These are phyloP conservation scores for Pseudobourletiella spinata DNA, from an alignment of 1,140 invertebrate genomes.

Conservation along the genomic window DNA sequence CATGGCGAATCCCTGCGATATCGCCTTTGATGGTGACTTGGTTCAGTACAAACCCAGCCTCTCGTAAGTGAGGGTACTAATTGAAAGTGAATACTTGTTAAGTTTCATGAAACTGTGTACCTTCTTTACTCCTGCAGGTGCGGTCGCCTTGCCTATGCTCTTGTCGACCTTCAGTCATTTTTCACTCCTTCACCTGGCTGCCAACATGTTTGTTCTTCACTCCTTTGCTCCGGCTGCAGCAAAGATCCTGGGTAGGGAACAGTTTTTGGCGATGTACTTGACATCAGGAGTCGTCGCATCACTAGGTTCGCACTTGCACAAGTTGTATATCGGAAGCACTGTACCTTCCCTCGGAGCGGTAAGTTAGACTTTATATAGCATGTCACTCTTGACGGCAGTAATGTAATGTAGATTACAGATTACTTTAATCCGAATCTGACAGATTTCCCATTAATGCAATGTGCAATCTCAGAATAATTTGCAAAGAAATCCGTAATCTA, in stretches of 20 bases:
- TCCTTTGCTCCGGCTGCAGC: conserved; percentile 61
- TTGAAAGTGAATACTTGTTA: background rate
- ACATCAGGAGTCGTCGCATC: conserved; percentile 79
- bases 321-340: conserved; percentile 54
- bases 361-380: conserved; percentile 50
- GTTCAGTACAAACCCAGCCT: conserved; percentile 71
- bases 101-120: too few relatives aligned
- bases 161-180: conserved; percentile 90
- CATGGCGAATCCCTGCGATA: conserved; percentile 69
- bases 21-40: conserved; percentile 69
- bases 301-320: conserved; percentile 71
- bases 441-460: conserved; percentile 10
- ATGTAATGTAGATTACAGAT: too few relatives aligned
- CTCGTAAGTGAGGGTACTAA: conserved; percentile 51
- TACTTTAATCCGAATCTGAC: too few relatives aligned
- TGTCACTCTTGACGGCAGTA: too few relatives aligned
- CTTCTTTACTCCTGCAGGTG: too few relatives aligned
- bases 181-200: conserved; percentile 69
- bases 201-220: conserved; percentile 94
- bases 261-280: conserved; percentile 84
- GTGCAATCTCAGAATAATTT: conserved; percentile 6
- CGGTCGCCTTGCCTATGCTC: conserved; percentile 75
- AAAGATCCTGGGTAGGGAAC: conserved; percentile 77
- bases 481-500: background rate
- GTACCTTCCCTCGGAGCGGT: conserved; percentile 83